A percentile compares a stretch with the other conserved stretches of the same genome.
These are phyloP conservation scores for Euclidia mi DNA, from an alignment of 2,888 invertebrate species.

Conservation along the genomic window DNA sequence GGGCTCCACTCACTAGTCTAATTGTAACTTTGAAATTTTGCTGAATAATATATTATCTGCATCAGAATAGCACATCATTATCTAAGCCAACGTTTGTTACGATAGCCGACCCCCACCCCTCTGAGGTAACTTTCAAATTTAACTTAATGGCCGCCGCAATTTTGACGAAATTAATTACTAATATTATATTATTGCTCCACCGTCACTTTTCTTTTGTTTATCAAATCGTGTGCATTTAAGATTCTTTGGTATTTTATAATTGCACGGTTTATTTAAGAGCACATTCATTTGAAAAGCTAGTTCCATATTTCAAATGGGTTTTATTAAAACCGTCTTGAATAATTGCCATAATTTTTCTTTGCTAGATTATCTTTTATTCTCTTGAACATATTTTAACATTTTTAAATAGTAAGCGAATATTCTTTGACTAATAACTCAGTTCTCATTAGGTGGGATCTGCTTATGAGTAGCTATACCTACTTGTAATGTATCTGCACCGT, in stretches of 20 bases:
- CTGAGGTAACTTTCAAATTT: conserved; percentile 75
- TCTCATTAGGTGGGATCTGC: not conserved
- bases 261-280: not conserved
- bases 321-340: conserved; percentile 31
- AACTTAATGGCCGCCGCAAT: conserved; percentile 66
- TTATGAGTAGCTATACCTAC: conserved; percentile 3
- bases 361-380: conserved; percentile 5
- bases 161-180: conserved; percentile 61
- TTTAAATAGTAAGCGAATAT: not conserved
- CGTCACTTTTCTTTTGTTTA: conserved; percentile 24
- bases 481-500: not conserved
- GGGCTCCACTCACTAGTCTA: too few relatives aligned
- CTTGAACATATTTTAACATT: conserved; percentile 13
- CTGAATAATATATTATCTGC: too few relatives aligned
- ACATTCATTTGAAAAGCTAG: not conserved
- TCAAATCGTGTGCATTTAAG: conserved; percentile 58
- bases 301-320: conserved; percentile 24
- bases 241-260: not conserved
- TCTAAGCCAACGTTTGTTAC: too few relatives aligned
- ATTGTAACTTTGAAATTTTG: too few relatives aligned
- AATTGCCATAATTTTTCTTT: conserved; percentile 25
- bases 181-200: conserved; percentile 49
- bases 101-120: too few relatives aligned
- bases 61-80: too few relatives aligned
- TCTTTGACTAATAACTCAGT: conserved; percentile 6